These are phyloP conservation scores for Machimus atricapillus DNA, from an alignment of 2,888 invertebrate species.

Conservation along the genomic window DNA sequence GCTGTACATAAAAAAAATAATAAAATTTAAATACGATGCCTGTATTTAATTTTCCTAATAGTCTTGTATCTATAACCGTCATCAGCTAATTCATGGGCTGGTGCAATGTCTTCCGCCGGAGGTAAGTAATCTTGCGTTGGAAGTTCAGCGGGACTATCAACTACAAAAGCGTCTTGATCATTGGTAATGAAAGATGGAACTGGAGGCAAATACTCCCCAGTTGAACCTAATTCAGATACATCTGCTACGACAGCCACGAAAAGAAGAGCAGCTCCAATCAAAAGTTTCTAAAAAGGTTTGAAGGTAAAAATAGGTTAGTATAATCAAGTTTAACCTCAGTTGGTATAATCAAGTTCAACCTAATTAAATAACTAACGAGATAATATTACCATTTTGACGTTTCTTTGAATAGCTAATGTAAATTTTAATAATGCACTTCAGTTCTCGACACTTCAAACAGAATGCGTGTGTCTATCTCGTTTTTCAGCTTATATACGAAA, in stretches of 20 bases:
- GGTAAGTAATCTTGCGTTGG: conserved; percentile 20
- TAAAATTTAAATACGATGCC: neutral
- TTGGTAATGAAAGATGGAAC: neutral
- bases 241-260: neutral
- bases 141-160: neutral
- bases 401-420: neutral
- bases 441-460: neutral
- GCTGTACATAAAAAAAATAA: neutral
- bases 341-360: too few species aligned
- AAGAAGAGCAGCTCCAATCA: neutral
- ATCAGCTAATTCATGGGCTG: conserved; percentile 6
- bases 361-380: neutral
- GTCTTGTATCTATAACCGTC: conserved; percentile 15
- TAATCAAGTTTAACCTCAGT: too few species aligned
- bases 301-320: neutral
- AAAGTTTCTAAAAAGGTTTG: neutral
- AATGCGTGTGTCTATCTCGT: neutral
- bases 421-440: neutral
- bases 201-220: neutral
- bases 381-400: neutral
- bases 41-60: neutral
- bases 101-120: neutral
- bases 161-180: neutral
- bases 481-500: neutral
- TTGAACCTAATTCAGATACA: neutral